Percentiles rank a stretch among this genome's conserved stretches.
phyloP scores from a whole-genome alignment of 92 coral and sea anemone genomes.

The Porites divaricata region DNA sequence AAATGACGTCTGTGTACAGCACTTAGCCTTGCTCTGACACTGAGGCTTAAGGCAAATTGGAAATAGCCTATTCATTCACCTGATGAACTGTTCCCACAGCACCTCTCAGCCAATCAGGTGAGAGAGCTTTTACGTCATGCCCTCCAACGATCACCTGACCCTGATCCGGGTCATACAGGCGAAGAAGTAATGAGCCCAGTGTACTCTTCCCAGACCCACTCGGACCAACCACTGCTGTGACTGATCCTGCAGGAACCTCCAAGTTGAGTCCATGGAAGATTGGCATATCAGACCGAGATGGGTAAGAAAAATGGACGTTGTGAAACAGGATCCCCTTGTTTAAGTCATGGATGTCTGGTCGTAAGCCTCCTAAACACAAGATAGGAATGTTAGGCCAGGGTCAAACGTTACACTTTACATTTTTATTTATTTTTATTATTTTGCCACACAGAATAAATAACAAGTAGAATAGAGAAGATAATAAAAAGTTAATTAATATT shows the following conservation, averaged over 20 bases:
- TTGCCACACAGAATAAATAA: too few species aligned
- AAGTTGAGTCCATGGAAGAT: slow-evolving; percentile 80
- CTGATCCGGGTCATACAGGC: slow-evolving; percentile 89
- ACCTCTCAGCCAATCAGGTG: slow-evolving; percentile 94
- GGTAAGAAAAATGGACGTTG: slow-evolving; percentile 84
- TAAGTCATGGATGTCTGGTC: slow-evolving; percentile 69
- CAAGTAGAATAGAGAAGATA: too few species aligned
- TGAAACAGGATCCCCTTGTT: slow-evolving; percentile 78
- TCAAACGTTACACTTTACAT: neutral
- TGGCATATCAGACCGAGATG: slow-evolving; percentile 84
- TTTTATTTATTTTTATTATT: too few species aligned
- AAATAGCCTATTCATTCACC: slow-evolving; percentile 45
- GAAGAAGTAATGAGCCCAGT: slow-evolving; percentile 81
- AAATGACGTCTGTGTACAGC: too few species aligned
- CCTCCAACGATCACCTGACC: slow-evolving; percentile 87
- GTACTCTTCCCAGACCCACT: slow-evolving; percentile 99
- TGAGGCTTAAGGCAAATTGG: neutral
- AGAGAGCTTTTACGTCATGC: slow-evolving; percentile 79
- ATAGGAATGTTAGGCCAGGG: neutral
- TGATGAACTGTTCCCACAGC: slow-evolving; percentile 92
- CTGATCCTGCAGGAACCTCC: slow-evolving; percentile 81
- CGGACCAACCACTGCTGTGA: slow-evolving; percentile 98
- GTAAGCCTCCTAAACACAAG: slow-evolving; percentile 52
- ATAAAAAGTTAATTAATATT: too few species aligned
- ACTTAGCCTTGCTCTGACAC: too few species aligned